A percentile compares a stretch with the other conserved stretches of the same genome.
Evolutionary conservation across 35 echinoderm and acorn worm genomes (phyloP).

Genomic region (Lytechinus variegatus): DNA sequence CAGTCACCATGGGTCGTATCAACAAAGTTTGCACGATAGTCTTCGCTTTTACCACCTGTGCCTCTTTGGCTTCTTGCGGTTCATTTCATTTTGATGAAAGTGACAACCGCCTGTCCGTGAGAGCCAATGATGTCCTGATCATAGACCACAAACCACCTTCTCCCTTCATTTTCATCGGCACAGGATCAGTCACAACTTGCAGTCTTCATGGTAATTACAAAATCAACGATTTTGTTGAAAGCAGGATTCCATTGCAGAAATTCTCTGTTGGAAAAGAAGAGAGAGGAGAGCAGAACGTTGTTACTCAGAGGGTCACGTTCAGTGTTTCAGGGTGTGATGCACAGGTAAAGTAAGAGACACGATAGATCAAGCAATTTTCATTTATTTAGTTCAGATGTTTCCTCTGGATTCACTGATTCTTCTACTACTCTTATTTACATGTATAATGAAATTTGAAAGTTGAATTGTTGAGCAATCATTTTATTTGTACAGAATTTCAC

Average conservation of each 20-base stretch:
- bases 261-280: not conserved
- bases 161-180: constrained; percentile 77
- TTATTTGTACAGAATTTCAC: too few relatives aligned
- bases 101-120: constrained; percentile 14
- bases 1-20: not conserved
- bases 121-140: not conserved
- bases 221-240: constrained; percentile 73
- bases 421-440: too few relatives aligned
- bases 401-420: too few relatives aligned
- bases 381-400: too few relatives aligned
- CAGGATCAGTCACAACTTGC: constrained; percentile 31
- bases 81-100: constrained; percentile 14
- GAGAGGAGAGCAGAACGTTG: not conserved
- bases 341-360: not conserved
- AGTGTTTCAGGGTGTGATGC: not conserved
- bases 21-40: not conserved
- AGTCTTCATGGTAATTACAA: constrained; percentile 80
- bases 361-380: too few relatives aligned
- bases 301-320: constrained; percentile 33
- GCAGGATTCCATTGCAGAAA: constrained; percentile 56
- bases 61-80: not conserved
- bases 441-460: too few relatives aligned
- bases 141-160: constrained; percentile 70
- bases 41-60: not conserved
- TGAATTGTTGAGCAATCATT: too few relatives aligned